These are phyloP conservation scores for Xiphophorus couchianus DNA, from an alignment of 2,113 vertebrate genomes.

Conservation along the genomic window DNA sequence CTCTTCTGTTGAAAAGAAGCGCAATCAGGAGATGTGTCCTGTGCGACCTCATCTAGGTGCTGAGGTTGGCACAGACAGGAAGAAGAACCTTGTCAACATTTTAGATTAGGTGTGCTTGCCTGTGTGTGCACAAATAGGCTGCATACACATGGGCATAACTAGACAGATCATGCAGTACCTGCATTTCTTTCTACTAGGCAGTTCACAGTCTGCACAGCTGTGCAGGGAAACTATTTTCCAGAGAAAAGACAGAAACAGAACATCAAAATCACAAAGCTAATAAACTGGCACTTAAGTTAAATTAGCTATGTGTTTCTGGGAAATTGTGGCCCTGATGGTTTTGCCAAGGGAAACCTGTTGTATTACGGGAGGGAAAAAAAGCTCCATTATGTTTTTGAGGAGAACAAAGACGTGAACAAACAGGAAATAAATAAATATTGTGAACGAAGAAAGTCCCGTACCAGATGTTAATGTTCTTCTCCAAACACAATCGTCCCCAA, in stretches of 20 bases:
- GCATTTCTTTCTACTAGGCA: constrained; percentile 62
- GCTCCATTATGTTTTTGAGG: constrained; percentile 47
- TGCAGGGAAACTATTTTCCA: constrained; percentile 59
- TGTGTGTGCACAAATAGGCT: constrained; percentile 65
- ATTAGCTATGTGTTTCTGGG: constrained; percentile 74
- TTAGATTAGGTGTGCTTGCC: constrained; percentile 62
- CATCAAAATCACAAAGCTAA: constrained; percentile 67
- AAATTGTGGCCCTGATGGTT: constrained; percentile 71
- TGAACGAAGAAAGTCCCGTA: constrained; percentile 46
- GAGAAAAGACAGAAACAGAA: constrained; percentile 63
- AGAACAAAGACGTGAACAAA: constrained; percentile 67
- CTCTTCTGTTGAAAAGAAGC: constrained; percentile 53
- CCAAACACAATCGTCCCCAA: constrained; percentile 45
- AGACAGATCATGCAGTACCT: constrained; percentile 69
- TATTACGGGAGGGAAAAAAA: constrained; percentile 54
- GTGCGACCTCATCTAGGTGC: constrained; percentile 69
- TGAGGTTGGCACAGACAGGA: constrained; percentile 62
- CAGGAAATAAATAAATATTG: constrained; percentile 66
- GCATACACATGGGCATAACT: constrained; percentile 65
- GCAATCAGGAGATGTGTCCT: constrained; percentile 53
- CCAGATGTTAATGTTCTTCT: constrained; percentile 73
- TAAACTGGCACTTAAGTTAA: constrained; percentile 61
- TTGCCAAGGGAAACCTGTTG: constrained; percentile 65
- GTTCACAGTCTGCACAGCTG: constrained; percentile 73
- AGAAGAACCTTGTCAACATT: constrained; percentile 66